Evolutionary conservation across 64 coral and sea anemone genomes (phyloP).

Genomic region (Montipora efflorescens): DNA sequence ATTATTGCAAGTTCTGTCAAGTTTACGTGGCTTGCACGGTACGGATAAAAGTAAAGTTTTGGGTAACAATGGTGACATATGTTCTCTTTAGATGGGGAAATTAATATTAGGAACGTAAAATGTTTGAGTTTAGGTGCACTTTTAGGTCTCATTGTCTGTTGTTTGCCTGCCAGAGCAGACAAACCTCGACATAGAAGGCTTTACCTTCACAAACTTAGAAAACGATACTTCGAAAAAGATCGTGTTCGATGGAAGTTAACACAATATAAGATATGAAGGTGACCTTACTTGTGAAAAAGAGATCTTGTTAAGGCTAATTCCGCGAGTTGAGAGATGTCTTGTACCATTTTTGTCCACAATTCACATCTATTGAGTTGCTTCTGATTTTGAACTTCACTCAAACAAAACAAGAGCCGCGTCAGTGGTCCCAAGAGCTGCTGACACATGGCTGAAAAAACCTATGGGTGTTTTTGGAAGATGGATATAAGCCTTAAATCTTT

Average conservation of each 20-base stretch:
- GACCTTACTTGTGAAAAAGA: constrained; percentile 36
- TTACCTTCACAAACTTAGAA: too few species aligned
- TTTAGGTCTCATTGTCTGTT: too few species aligned
- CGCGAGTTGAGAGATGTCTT: not conserved
- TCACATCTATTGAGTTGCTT: not conserved
- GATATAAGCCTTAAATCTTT: not conserved
- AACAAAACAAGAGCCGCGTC: not conserved
- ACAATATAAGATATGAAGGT: not conserved
- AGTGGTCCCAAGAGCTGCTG: constrained; percentile 37
- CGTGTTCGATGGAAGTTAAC: not conserved
- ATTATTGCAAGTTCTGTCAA: too few species aligned
- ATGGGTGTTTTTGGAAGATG: not conserved
- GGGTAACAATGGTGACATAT: too few species aligned
- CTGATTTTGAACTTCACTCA: not conserved
- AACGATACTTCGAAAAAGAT: too few species aligned
- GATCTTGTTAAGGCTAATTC: constrained; percentile 6
- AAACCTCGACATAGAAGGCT: too few species aligned
- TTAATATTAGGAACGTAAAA: too few species aligned
- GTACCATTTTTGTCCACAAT: not conserved
- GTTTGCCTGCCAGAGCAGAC: too few species aligned
- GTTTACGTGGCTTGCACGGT: too few species aligned
- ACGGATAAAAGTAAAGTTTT: too few species aligned
- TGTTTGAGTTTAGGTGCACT: too few species aligned
- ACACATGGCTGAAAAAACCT: constrained; percentile 36
- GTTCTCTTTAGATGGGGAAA: too few species aligned